Evolutionary conservation across 1,140 invertebrate species (phyloP).

Genomic region (Philopotamus ludificatus): DNA sequence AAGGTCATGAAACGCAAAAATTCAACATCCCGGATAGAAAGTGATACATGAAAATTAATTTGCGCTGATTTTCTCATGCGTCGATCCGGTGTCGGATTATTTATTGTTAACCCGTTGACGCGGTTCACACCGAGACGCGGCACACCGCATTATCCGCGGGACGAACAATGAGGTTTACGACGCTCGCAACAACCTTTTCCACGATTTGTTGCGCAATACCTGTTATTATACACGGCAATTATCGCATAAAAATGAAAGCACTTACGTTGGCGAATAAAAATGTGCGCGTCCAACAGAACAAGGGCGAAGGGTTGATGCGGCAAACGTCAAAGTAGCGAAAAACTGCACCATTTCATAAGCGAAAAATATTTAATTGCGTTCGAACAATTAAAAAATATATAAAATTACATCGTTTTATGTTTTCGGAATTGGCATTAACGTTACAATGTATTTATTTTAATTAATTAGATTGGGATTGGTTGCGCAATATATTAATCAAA

Average conservation of each 20-base stretch:
- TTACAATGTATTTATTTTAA: neutral
- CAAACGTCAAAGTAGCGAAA: neutral
- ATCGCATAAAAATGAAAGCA: constrained; percentile 28
- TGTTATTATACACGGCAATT: constrained; percentile 14
- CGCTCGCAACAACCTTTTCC: constrained; percentile 5
- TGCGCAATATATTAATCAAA: no score
- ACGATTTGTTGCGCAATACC: constrained; percentile 13
- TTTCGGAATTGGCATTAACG: neutral
- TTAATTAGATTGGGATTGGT: no score
- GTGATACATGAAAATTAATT: constrained; percentile 1
- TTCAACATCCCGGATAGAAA: constrained; percentile 9
- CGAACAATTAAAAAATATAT: neutral
- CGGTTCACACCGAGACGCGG: constrained; percentile 1
- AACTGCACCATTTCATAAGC: no score
- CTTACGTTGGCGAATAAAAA: constrained; percentile 10
- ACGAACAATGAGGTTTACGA: constrained; percentile 9
- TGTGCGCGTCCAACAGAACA: neutral
- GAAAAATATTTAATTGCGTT: neutral
- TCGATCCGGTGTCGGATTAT: neutral
- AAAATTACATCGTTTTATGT: neutral
- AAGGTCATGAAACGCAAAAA: constrained; percentile 5
- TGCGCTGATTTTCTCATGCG: neutral
- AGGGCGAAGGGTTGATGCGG: neutral
- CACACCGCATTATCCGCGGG: neutral
- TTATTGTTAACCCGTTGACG: neutral